Evolutionary conservation across 2,113 vertebrate genomes (phyloP), one percentile per base, ranked within the genome.

Genomic region (Mirza zaza): DNA sequence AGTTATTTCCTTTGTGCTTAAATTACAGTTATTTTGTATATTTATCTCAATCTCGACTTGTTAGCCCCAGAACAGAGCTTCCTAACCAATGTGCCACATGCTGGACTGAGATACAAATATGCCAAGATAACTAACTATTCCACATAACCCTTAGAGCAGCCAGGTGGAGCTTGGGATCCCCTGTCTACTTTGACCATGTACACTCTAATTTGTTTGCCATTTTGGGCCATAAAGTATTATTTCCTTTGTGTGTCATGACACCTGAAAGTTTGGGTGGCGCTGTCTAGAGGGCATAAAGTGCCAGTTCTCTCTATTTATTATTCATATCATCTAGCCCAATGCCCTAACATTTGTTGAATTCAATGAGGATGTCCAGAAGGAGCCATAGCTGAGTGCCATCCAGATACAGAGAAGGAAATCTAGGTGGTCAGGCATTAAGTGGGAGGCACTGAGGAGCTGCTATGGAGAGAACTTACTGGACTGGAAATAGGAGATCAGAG

Each of bases 11-110:
- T 94, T 68, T 94, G 71, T 67, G 70, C 29, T 57, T 79, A 20
- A 48, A 15, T 83, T 94, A 50, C 3, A 84, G 32, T 86, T 93
- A 55, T 55, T 91, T 91, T 87, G 73, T 94, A 14, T 82, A 50
- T 90, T 96, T 89, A 27, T 82, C 70, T 94, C 65, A 87, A 9
- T 45, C 32, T 15, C 18, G 48, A 48, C 65, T 83, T 70, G 9
- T 1, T 52, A 68, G 73, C 52, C 10, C 63, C n/a, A 57, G 52
- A 82, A 57, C 45, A 96, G 87, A 95, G 36, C 73, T 93, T 97
- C 32, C 79, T 39, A 52, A 42, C 71, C 79, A 75, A 1, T 84
- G 29, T 14, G 20, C 36, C 65, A 5, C 34, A 23, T 67, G 29
- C 52, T 42, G 42, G 25, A 17, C 9, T 95, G 75, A 88, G 55